phyloP scores from a whole-genome alignment of 2,113 vertebrate species.

The Bagarius yarrelli region DNA sequence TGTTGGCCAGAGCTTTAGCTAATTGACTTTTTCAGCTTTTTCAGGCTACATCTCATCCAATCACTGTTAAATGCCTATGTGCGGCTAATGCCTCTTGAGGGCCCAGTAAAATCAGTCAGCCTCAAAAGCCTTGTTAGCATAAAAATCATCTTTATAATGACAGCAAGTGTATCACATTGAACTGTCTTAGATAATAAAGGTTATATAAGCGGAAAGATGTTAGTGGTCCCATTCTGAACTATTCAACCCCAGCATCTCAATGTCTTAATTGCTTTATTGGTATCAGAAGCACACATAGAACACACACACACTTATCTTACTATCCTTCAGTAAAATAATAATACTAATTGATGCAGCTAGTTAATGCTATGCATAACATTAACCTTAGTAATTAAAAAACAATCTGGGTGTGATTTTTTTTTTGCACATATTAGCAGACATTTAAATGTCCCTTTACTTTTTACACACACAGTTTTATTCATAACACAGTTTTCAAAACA shows the following conservation, averaged over 20 bases:
- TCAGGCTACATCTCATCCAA: constrained; percentile 20
- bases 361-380: neutral
- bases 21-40: constrained; percentile 18
- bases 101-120: constrained; percentile 34
- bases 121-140: constrained; percentile 33
- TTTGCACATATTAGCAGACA: neutral
- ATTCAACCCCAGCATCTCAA: neutral
- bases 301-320: neutral
- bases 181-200: constrained; percentile 15
- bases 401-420: neutral
- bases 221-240: neutral
- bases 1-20: constrained; percentile 15
- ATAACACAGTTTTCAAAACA: constrained; percentile 1
- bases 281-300: constrained; percentile 10
- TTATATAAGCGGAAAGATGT: constrained; percentile 31
- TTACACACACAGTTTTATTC: neutral
- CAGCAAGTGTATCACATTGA: constrained; percentile 7
- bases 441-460: neutral
- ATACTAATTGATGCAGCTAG: too few species aligned
- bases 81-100: constrained; percentile 27
- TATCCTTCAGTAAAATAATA: neutral
- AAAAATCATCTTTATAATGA: constrained; percentile 30
- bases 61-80: constrained; percentile 27
- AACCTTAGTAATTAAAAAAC: neutral
- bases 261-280: neutral